phyloP scores from a whole-genome alignment of 1,140 invertebrate genomes.

The Nephotettix cincticeps region DNA sequence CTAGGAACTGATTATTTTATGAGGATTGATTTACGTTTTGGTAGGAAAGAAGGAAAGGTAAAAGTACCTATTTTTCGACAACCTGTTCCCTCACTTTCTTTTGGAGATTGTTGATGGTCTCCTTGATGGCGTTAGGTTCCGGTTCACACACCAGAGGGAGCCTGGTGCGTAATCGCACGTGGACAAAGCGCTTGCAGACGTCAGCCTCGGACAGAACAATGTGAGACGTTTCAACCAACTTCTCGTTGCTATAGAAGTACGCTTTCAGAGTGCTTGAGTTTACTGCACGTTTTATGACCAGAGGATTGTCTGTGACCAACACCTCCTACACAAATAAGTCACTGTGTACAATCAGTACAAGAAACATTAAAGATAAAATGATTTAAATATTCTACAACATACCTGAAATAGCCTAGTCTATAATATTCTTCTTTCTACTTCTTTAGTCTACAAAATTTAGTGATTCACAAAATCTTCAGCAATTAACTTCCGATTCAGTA shows the following conservation, averaged over 20 bases:
- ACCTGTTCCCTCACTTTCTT: conserved; percentile 32
- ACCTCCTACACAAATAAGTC: conserved; percentile 30
- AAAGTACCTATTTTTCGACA: too few species aligned
- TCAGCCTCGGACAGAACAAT: conserved; percentile 61
- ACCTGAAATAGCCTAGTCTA: too few species aligned
- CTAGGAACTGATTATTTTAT: too few species aligned
- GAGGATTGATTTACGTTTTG: too few species aligned
- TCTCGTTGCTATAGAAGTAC: conserved; percentile 68
- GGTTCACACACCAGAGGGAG: conserved; percentile 32
- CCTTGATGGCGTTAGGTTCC: background rate
- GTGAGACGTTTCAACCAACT: conserved; percentile 61
- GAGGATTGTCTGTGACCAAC: conserved; percentile 26
- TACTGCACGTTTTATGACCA: conserved; percentile 11
- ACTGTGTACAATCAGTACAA: too few species aligned
- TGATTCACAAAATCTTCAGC: too few species aligned
- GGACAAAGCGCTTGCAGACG: conserved; percentile 64
- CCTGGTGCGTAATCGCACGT: conserved; percentile 54
- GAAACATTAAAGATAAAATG: too few species aligned
- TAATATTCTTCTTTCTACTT: too few species aligned
- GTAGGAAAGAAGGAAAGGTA: too few species aligned
- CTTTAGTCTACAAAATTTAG: too few species aligned
- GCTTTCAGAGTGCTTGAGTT: conserved; percentile 50
- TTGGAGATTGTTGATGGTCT: conserved; percentile 25
- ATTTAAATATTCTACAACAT: too few species aligned
- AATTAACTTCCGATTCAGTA: too few species aligned